Percentiles rank a stretch among this genome's conserved stretches.
phyloP scores from a whole-genome alignment of 1,140 invertebrate species.

The Heliconius hewitsoni region DNA sequence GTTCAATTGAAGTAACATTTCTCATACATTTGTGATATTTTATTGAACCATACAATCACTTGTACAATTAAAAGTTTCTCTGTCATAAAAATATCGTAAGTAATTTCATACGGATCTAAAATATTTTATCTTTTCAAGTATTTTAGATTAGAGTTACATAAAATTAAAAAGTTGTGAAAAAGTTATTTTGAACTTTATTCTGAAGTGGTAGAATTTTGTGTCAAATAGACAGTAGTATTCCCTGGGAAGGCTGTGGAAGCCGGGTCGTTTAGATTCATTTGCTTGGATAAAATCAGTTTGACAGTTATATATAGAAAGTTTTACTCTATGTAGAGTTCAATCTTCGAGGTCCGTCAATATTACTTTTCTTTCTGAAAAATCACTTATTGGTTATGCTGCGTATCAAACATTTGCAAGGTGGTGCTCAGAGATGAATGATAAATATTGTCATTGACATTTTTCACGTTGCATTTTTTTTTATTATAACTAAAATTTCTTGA shows the following conservation, averaged over 20 bases:
- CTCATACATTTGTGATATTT: background rate
- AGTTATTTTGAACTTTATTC: background rate
- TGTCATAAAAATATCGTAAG: background rate
- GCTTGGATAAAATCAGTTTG: conserved; percentile 32
- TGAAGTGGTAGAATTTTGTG: background rate
- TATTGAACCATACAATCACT: background rate
- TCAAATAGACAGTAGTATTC: background rate
- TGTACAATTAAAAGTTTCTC: background rate
- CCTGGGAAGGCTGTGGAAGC: conserved; percentile 23
- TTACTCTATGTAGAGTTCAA: background rate
- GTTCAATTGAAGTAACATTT: background rate
- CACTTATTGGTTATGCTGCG: background rate
- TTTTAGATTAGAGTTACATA: background rate
- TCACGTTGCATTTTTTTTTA: background rate
- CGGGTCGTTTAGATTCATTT: conserved; percentile 24
- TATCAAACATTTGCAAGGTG: background rate
- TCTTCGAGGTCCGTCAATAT: conserved; percentile 8
- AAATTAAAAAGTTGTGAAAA: background rate
- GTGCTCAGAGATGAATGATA: background rate
- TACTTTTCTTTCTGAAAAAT: conserved; percentile 11
- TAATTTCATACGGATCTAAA: conserved; percentile 5
- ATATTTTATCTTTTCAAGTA: conserved; percentile 18
- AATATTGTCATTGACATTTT: too few species aligned
- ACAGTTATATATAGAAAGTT: conserved; percentile 23
- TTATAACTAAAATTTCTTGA: too few species aligned